phyloP scores from a whole-genome alignment of 2,113 vertebrate genomes.

The Trogon surrucura region DNA sequence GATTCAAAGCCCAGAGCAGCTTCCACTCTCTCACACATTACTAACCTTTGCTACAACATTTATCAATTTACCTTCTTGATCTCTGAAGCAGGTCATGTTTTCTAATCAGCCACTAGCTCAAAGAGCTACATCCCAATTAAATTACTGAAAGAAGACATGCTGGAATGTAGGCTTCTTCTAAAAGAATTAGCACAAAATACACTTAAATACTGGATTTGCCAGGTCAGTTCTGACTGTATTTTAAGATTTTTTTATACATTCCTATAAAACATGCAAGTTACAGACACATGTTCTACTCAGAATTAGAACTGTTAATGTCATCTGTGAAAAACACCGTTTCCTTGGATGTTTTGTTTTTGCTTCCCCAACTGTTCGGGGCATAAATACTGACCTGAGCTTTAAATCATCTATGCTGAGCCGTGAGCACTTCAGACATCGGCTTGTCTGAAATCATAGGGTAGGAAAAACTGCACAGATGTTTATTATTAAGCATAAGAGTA shows the following conservation, averaged over 20 bases:
- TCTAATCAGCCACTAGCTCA: constrained; percentile 86
- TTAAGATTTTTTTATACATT: neutral
- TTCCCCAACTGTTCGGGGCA: neutral
- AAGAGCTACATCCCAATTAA: constrained; percentile 82
- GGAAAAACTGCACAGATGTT: constrained; percentile 24
- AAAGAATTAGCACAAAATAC: constrained; percentile 31
- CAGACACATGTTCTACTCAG: neutral
- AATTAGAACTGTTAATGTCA: neutral
- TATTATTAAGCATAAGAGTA: constrained; percentile 43
- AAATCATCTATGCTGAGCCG: neutral
- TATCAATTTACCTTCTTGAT: constrained; percentile 96
- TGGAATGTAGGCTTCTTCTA: constrained; percentile 73
- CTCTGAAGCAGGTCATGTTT: constrained; percentile 95
- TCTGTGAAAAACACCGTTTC: neutral
- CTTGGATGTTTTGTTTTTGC: constrained; percentile 10
- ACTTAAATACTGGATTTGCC: neutral
- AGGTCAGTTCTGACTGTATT: neutral
- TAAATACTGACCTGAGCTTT: constrained; percentile 32
- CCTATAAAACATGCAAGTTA: neutral
- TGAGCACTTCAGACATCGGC: constrained; percentile 10
- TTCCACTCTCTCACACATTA: constrained; percentile 80
- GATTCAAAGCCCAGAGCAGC: constrained; percentile 82
- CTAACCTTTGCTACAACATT: constrained; percentile 87
- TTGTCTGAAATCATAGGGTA: neutral
- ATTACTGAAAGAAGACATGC: constrained; percentile 73